Evolutionary conservation across 2,113 vertebrate genomes (phyloP).

Genomic region (Cynocephalus volans): DNA sequence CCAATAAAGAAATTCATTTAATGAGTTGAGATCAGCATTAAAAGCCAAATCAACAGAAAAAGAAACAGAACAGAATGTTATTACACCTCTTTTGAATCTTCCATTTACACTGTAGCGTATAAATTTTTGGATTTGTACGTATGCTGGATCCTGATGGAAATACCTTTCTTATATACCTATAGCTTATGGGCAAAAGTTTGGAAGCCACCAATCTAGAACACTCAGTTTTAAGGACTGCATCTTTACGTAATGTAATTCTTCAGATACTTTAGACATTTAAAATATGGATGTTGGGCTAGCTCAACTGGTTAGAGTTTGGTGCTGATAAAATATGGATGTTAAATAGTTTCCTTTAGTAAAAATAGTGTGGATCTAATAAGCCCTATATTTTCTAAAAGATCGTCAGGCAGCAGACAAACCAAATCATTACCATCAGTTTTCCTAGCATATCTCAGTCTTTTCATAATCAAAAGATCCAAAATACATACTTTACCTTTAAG

Average conservation of each 20-base stretch:
- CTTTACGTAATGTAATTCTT: constrained; percentile 22
- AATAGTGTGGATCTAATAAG: background rate
- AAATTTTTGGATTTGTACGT: background rate
- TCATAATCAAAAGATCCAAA: constrained; percentile 33
- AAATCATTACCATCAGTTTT: constrained; percentile 18
- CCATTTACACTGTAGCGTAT: background rate
- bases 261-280: constrained; percentile 61
- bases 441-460: constrained; percentile 9
- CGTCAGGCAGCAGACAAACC: background rate
- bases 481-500: constrained; percentile 54
- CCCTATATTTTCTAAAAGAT: constrained; percentile 45
- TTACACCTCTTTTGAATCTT: background rate
- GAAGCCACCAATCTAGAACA: background rate
- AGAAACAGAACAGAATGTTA: constrained; percentile 34
- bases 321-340: constrained; percentile 27
- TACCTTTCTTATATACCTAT: background rate
- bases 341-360: constrained; percentile 63
- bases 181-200: background rate
- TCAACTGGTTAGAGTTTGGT: too few relatives aligned
- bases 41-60: constrained; percentile 46
- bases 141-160: background rate
- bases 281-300: background rate
- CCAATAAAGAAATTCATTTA: constrained; percentile 24
- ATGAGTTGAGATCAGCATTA: constrained; percentile 25
- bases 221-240: background rate